Evolutionary conservation across 2,113 vertebrate species (phyloP).

Genomic region (Pandion haliaetus): DNA sequence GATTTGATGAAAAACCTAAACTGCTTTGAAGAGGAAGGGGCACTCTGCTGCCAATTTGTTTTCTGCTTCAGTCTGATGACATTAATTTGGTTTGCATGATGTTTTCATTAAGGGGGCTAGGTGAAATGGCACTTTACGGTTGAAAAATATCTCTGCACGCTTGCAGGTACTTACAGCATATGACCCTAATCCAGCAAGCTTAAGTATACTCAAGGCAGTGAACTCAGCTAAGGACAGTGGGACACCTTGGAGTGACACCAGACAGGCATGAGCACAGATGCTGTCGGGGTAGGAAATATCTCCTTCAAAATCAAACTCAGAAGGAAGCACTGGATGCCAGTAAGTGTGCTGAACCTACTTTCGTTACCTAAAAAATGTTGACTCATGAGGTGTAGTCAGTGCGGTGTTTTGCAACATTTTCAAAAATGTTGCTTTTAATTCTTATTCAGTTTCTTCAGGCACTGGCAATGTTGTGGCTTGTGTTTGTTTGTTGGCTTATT

Average conservation of each 20-base stretch:
- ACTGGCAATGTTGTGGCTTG: background rate
- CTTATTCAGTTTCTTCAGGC: background rate
- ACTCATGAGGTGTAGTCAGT: background rate
- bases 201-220: background rate
- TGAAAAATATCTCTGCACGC: background rate
- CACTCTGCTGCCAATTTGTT: background rate
- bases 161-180: background rate
- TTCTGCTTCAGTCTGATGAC: background rate
- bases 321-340: background rate
- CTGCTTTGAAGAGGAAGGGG: fast-evolving
- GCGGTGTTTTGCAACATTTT: fast-evolving
- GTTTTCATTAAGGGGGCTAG: background rate
- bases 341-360: background rate
- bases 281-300: background rate
- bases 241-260: background rate
- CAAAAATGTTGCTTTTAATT: background rate
- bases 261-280: background rate
- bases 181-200: background rate
- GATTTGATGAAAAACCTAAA: background rate
- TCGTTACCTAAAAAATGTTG: background rate
- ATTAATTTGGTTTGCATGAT: background rate
- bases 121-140: background rate
- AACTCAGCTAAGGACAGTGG: background rate
- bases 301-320: background rate
- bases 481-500: background rate